A percentile compares a stretch with the other conserved stretches of the same genome.
These are phyloP conservation scores for Zaprionus obscuricornis DNA, from an alignment of 2,888 invertebrate genomes.

Conservation along the genomic window DNA sequence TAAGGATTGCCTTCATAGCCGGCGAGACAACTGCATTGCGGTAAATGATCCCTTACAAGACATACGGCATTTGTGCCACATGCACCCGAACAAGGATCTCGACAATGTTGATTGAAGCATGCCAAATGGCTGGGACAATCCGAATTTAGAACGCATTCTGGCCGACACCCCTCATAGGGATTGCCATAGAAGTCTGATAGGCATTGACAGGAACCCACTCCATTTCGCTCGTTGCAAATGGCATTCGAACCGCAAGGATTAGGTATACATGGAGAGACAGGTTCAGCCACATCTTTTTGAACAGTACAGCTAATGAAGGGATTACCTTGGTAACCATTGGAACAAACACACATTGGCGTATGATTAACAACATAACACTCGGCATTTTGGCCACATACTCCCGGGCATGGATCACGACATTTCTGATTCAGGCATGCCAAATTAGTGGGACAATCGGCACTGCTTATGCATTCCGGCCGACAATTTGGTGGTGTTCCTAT, in stretches of 20 bases:
- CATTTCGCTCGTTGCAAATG: conserved; percentile 86
- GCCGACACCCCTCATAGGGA: conserved; percentile 90
- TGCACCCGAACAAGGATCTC: conserved; percentile 90
- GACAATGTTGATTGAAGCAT: conserved; percentile 89
- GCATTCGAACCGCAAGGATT: conserved; percentile 92
- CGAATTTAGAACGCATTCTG: conserved; percentile 89
- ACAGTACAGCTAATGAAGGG: conserved; percentile 83
- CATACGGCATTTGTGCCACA: conserved; percentile 91
- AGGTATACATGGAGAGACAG: conserved; percentile 86
- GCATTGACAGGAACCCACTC: conserved; percentile 88
- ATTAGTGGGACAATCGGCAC: conserved; percentile 89
- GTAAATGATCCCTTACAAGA: conserved; percentile 89
- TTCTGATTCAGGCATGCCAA: conserved; percentile 90
- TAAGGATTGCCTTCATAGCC: conserved; percentile 92
- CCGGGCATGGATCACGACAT: conserved; percentile 89
- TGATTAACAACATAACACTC: conserved; percentile 86
- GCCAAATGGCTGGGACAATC: conserved; percentile 89
- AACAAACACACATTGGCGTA: conserved; percentile 86
- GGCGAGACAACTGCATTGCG: conserved; percentile 87
- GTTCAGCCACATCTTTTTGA: conserved; percentile 65
- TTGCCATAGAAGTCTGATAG: conserved; percentile 89
- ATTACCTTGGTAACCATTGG: conserved; percentile 85
- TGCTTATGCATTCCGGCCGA: conserved; percentile 91
- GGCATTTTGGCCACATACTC: conserved; percentile 87
- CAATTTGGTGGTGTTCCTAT: conserved; percentile 91